These are phyloP conservation scores for Drosophila mettleri DNA, from an alignment of 2,888 invertebrate species.

Conservation along the genomic window DNA sequence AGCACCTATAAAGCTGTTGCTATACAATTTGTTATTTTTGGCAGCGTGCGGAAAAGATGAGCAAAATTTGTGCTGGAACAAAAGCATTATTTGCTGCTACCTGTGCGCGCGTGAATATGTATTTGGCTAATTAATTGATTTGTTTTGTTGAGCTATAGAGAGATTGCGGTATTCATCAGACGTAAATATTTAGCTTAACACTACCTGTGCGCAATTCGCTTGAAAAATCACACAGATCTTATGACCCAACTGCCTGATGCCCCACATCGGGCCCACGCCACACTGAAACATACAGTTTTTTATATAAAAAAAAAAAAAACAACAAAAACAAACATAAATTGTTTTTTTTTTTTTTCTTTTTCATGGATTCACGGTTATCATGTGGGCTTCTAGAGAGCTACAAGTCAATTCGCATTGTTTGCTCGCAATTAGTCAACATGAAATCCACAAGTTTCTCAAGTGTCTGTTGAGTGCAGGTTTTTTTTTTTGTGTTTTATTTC, in stretches of 20 bases:
- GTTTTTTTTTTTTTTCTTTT: conserved; percentile 5
- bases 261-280: conserved; percentile 56
- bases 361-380: conserved; percentile 40
- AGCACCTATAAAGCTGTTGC: conserved; percentile 67
- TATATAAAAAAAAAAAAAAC: neutral
- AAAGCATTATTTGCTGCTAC: conserved; percentile 37
- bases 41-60: conserved; percentile 55
- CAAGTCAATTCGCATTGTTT: conserved; percentile 45
- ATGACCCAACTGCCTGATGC: conserved; percentile 46
- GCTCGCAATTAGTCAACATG: conserved; percentile 72
- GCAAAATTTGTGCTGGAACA: conserved; percentile 24
- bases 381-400: conserved; percentile 46
- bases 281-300: conserved; percentile 8
- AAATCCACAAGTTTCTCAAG: conserved; percentile 66
- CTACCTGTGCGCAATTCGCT: conserved; percentile 63
- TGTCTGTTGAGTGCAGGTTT: conserved; percentile 46
- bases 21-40: conserved; percentile 71
- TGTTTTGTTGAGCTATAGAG: conserved; percentile 68
- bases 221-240: conserved; percentile 25
- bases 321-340: neutral
- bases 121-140: conserved; percentile 73
- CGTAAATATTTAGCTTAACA: conserved; percentile 73
- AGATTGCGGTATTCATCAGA: conserved; percentile 57
- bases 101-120: conserved; percentile 33
- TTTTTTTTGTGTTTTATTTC: conserved; percentile 9